phyloP scores from a whole-genome alignment of 2,888 invertebrate genomes.

The Drosophila setosimentum region DNA sequence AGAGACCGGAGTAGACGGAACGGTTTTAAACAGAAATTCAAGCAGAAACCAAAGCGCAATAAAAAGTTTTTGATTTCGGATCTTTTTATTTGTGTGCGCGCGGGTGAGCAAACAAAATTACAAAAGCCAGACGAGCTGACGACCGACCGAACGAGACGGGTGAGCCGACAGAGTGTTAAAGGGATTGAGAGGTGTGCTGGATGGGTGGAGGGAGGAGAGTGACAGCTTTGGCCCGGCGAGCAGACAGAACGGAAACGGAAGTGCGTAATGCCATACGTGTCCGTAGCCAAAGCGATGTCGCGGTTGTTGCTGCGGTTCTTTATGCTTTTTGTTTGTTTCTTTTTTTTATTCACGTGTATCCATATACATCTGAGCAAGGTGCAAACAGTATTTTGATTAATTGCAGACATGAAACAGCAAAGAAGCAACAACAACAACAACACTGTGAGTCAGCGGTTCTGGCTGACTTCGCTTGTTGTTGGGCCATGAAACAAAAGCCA shows the following conservation, averaged over 20 bases:
- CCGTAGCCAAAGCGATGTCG: constrained; percentile 21
- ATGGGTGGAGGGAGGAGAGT: neutral
- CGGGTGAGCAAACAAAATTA: constrained; percentile 51
- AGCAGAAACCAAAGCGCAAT: constrained; percentile 55
- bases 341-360: neutral
- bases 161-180: neutral
- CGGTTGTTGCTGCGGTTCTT: constrained; percentile 13
- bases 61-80: constrained; percentile 70
- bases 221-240: constrained; percentile 10
- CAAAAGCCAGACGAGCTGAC: constrained; percentile 24
- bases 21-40: neutral
- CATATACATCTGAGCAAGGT: constrained; percentile 52
- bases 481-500: constrained; percentile 63
- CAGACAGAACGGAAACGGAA: constrained; percentile 67
- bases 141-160: neutral
- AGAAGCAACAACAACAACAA: constrained; percentile 19
- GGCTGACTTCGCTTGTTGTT: constrained; percentile 50
- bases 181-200: neutral
- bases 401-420: constrained; percentile 62
- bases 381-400: constrained; percentile 73
- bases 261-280: constrained; percentile 74
- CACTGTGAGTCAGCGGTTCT: constrained; percentile 30
- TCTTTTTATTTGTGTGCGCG: constrained; percentile 52
- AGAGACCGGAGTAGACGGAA: neutral
- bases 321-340: constrained; percentile 13